A percentile compares a stretch with the other conserved stretches of the same genome.
These are phyloP conservation scores for Cheilosia impressa DNA, from an alignment of 2,888 invertebrate genomes.

Conservation along the genomic window DNA sequence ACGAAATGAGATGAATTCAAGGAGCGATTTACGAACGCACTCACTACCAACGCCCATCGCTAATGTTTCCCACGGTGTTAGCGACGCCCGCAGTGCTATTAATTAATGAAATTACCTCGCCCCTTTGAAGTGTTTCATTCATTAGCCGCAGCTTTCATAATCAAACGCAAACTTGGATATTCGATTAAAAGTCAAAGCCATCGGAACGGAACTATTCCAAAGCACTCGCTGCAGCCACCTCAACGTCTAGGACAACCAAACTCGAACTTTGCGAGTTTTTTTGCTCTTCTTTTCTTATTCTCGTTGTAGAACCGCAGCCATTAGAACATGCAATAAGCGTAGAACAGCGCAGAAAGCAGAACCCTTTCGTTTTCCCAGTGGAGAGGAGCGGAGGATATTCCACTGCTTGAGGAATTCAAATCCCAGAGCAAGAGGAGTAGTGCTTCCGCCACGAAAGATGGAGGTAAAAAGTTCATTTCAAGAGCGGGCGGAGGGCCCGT, in stretches of 20 bases:
- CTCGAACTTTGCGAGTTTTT: not conserved
- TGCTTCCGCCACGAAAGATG: constrained; percentile 12
- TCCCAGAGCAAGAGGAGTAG: not conserved
- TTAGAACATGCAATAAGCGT: constrained; percentile 13
- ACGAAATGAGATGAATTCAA: constrained; percentile 24
- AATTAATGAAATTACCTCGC: constrained; percentile 42
- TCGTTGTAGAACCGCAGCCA: constrained; percentile 4
- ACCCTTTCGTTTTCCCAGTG: too few relatives aligned
- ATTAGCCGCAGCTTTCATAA: constrained; percentile 46
- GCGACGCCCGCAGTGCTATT: constrained; percentile 16
- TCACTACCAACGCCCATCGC: not conserved
- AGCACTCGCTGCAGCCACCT: not conserved
- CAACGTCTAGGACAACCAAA: constrained; percentile 13
- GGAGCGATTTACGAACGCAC: not conserved
- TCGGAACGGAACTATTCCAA: constrained; percentile 26
- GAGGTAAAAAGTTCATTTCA: constrained; percentile 22
- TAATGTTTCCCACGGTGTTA: not conserved
- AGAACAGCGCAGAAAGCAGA: not conserved
- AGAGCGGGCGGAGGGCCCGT: not conserved
- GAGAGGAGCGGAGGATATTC: not conserved
- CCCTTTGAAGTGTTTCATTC: constrained; percentile 48
- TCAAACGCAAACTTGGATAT: constrained; percentile 60
- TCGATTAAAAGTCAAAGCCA: constrained; percentile 62
- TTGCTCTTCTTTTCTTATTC: too few relatives aligned
- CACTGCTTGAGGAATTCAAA: constrained; percentile 28